phyloP scores from a whole-genome alignment of 2,888 invertebrate genomes.

The Coelopa pilipes region DNA sequence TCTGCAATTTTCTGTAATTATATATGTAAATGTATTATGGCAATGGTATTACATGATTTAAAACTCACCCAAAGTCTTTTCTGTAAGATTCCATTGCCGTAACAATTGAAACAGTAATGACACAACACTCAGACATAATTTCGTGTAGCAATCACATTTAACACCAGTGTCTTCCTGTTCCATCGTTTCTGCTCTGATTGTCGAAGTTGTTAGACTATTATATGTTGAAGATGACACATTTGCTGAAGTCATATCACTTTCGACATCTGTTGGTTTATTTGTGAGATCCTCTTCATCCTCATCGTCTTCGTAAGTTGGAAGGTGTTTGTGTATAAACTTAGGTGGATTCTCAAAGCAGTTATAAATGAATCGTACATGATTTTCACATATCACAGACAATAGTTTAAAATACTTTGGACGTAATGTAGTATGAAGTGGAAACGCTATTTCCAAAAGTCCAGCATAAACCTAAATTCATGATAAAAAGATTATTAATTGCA shows the following conservation, averaged over 20 bases:
- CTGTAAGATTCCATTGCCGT: slow-evolving; percentile 56
- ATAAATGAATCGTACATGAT: slow-evolving; percentile 58
- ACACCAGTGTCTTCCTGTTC: not conserved
- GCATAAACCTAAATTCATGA: slow-evolving; percentile 53
- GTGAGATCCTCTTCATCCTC: slow-evolving; percentile 48
- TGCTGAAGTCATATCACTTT: not conserved
- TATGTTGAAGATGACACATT: not conserved
- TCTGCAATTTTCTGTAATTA: slow-evolving; percentile 49
- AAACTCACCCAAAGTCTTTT: slow-evolving; percentile 45
- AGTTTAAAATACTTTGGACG: slow-evolving; percentile 52
- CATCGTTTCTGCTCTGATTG: not conserved
- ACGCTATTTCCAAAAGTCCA: slow-evolving; percentile 57
- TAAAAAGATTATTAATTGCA: not conserved
- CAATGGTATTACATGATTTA: not conserved
- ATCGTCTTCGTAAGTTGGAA: slow-evolving; percentile 54
- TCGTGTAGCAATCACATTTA: slow-evolving; percentile 60
- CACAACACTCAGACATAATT: slow-evolving; percentile 60
- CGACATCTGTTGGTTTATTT: slow-evolving; percentile 12
- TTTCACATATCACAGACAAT: slow-evolving; percentile 53
- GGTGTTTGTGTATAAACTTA: slow-evolving; percentile 54
- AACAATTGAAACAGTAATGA: slow-evolving; percentile 59
- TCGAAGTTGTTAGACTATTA: not conserved
- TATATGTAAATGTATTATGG: not conserved
- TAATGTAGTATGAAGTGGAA: slow-evolving; percentile 52
- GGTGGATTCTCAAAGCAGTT: slow-evolving; percentile 57